phyloP scores from a whole-genome alignment of 2,113 vertebrate species.

The Murina feae region DNA sequence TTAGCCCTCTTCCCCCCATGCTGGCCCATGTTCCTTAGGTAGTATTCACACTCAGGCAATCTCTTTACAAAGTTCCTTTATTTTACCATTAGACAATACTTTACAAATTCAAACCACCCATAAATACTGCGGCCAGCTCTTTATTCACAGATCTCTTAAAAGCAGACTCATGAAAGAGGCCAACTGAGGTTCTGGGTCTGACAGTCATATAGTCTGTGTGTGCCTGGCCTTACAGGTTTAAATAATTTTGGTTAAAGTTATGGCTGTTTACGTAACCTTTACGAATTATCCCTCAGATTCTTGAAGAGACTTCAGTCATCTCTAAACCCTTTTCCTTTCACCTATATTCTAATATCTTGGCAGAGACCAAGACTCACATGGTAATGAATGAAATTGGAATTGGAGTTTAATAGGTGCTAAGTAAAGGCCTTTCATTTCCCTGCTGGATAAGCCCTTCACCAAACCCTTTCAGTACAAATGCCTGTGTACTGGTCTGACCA shows the following conservation, averaged over 20 bases:
- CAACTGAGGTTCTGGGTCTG: slow-evolving; percentile 17
- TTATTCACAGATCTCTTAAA: background rate
- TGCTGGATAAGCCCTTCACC: background rate
- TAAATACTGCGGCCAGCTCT: background rate
- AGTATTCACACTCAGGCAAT: background rate
- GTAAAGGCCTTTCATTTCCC: background rate
- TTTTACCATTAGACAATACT: background rate
- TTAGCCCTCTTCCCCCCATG: background rate
- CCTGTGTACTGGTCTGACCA: background rate
- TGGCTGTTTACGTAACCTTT: slow-evolving; percentile 52
- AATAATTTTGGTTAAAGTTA: slow-evolving; percentile 46
- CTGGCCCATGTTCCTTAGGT: background rate
- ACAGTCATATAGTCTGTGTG: slow-evolving; percentile 12
- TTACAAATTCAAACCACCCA: background rate
- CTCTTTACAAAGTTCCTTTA: background rate
- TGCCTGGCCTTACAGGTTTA: slow-evolving; percentile 23
- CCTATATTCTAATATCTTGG: background rate
- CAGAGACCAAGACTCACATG: background rate
- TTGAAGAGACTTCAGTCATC: slow-evolving; percentile 46
- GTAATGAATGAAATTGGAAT: background rate
- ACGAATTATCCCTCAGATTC: slow-evolving; percentile 31
- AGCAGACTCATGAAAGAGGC: background rate
- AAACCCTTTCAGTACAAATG: background rate
- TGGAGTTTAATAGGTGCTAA: background rate
- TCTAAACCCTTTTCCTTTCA: background rate